Evolutionary conservation across 1,140 invertebrate species (phyloP), one percentile per base, ranked within the genome.

Genomic region (Rhopalosiphum padi): DNA sequence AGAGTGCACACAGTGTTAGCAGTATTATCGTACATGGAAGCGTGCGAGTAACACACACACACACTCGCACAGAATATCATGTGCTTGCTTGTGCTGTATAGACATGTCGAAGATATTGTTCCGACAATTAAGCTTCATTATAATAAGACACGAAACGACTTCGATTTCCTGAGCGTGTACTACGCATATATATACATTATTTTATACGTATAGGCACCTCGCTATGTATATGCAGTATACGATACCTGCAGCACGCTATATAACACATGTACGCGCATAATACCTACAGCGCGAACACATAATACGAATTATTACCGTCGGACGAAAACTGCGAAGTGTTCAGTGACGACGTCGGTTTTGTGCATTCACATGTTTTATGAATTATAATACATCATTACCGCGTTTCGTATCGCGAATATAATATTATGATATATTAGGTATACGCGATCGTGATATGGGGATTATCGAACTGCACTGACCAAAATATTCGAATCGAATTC

Each of bases 71-170:
- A 41, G 5, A 1, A 51, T 6, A 43, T 88, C 35, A 51, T n/a
- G 30, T 7, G 25, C 43, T 23, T 7, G 25, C 43, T 23, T 88
- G 35, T 55, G 53, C 9, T 0, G 11, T 53, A 55, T 15, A 53
- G 25, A 90, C 37, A 43, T 46, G 85, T 86, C 85, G 85, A 86
- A 46, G 43, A 91, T 91, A 91, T 91, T 82, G 90, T 91, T 91
- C 60, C 90, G 90, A 82, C 68, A 91, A 82, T 91, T 91, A 91
- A 82, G 60, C 46, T 89, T 53, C 87, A 82, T 77, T 91, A 91
- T 91, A 82, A 91, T 91, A 46, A 46, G 25, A 53, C 90, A 83
- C 90, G 43, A n/a, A 48, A 82, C 68, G 55, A 48, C 43, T 53
- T 23, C 48, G 46, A 53, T 89, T 91, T 91, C 41, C 60, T 82